phyloP scores from a whole-genome alignment of 1,140 invertebrate species.

The Lepidurus arcticus region DNA sequence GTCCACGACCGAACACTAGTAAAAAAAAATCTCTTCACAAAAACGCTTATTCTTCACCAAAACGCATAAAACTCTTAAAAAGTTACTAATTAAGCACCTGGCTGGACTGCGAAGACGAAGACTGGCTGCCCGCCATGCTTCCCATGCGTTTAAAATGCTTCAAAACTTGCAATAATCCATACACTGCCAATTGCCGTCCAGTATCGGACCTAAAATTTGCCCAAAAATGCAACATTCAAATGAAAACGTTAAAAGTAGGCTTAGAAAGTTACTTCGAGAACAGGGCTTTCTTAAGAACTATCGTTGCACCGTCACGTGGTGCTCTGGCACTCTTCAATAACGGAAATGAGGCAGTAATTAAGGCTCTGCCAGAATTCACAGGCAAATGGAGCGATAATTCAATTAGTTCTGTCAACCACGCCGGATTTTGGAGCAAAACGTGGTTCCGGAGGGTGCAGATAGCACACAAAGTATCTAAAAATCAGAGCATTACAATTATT shows the following conservation, averaged over 20 bases:
- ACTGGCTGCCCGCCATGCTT: background rate
- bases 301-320: background rate
- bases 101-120: conserved; percentile 1
- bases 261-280: background rate
- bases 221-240: background rate
- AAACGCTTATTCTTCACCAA: background rate
- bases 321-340: background rate
- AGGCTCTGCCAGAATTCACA: background rate
- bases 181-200: background rate
- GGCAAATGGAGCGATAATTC: background rate
- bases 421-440: background rate
- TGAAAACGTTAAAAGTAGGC: background rate
- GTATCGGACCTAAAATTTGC: background rate
- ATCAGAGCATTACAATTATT: background rate
- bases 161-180: background rate
- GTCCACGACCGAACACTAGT: background rate
- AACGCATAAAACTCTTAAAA: background rate
- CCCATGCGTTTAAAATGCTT: conserved; percentile 7
- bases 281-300: background rate
- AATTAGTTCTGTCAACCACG: background rate
- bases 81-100: background rate
- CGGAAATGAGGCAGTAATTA: background rate
- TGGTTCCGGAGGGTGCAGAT: background rate
- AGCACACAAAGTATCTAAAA: background rate
- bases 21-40: background rate